Evolutionary conservation across 2,888 invertebrate genomes (phyloP).

Genomic region (Oegoconia quadripuncta): DNA sequence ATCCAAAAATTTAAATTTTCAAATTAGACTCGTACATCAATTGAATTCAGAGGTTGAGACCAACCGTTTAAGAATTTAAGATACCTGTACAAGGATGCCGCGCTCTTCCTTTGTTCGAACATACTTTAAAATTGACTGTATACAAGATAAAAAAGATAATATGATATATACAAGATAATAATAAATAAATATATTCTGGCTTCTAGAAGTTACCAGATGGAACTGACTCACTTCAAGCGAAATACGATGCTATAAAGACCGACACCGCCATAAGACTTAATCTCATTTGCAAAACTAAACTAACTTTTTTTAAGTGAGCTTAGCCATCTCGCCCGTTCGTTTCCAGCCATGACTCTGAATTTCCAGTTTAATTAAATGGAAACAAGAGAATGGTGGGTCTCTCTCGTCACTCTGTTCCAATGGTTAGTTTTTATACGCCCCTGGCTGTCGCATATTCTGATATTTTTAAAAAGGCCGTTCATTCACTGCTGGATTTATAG

Average conservation of each 20-base stretch:
- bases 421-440: constrained; percentile 51
- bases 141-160: too few species aligned
- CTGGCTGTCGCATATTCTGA: constrained; percentile 38
- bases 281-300: constrained; percentile 60
- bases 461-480: constrained; percentile 43
- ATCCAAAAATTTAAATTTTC: too few species aligned
- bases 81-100: too few species aligned
- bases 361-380: constrained; percentile 73
- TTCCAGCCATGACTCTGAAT: constrained; percentile 52
- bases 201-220: background rate
- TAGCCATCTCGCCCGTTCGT: constrained; percentile 35
- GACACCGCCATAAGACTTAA: constrained; percentile 44
- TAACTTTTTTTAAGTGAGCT: constrained; percentile 48
- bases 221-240: constrained; percentile 15
- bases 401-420: constrained; percentile 49
- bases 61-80: too few species aligned
- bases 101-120: too few species aligned
- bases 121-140: too few species aligned
- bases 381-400: constrained; percentile 64
- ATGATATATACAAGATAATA: too few species aligned
- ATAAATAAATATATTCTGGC: background rate
- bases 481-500: constrained; percentile 50
- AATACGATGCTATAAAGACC: constrained; percentile 35
- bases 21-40: too few species aligned
- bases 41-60: too few species aligned